Percentiles rank a stretch among this genome's conserved stretches.
Conservation (phyloP, 2,888 invertebrate species). For the Drosophila ochracea region DNA sequence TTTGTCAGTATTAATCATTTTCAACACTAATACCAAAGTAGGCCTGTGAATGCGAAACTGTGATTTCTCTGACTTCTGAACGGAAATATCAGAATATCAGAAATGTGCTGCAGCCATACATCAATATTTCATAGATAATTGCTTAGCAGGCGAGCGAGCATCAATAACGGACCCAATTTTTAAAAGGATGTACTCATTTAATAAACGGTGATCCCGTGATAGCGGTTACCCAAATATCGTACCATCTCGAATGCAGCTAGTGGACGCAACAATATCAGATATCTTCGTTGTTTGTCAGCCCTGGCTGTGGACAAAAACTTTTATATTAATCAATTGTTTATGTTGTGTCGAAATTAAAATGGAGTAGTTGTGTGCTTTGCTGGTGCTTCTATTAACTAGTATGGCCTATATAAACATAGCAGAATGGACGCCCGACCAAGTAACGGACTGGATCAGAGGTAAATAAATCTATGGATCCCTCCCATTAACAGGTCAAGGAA, state of each 20-base stretch:
- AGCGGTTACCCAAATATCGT: conserved; percentile 16
- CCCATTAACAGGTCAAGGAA: conserved; percentile 72
- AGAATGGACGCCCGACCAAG: conserved; percentile 96
- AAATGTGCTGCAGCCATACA: neutral
- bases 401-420: conserved; percentile 94
- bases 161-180: no score
- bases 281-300: conserved; percentile 42
- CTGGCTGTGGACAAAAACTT: conserved; percentile 58
- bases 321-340: conserved; percentile 65
- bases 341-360: conserved; percentile 58
- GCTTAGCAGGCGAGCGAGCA: no score
- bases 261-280: conserved; percentile 58
- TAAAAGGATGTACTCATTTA: neutral
- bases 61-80: neutral
- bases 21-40: conserved; percentile 10
- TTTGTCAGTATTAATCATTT: neutral
- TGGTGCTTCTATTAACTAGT: conserved; percentile 46
- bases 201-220: neutral
- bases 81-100: neutral
- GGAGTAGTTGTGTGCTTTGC: conserved; percentile 53
- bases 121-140: neutral
- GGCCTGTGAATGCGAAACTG: neutral
- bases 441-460: conserved; percentile 96
- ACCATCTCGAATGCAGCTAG: conserved; percentile 46
- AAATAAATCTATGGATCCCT: conserved; percentile 48